Conservation (phyloP, 2,797 vertebrate genomes). For the Megaceryle alcyon region DNA sequence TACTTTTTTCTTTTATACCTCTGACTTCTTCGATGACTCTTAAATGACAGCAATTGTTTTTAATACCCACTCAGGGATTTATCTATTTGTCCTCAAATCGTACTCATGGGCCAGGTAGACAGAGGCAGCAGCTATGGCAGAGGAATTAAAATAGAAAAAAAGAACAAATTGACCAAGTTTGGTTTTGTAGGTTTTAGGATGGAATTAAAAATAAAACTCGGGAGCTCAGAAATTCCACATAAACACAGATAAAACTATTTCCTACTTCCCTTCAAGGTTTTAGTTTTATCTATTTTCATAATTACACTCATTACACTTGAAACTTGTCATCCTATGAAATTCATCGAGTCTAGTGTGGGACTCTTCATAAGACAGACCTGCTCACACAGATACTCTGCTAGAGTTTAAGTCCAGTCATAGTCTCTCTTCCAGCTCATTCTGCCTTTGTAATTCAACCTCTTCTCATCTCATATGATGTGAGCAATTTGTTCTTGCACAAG, state of each 20-base stretch:
- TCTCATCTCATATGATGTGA: constrained; percentile 33
- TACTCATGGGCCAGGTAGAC: neutral
- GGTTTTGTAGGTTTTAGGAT: neutral
- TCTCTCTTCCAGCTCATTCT: constrained; percentile 7
- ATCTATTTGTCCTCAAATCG: neutral
- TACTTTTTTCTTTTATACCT: neutral
- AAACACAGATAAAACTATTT: neutral
- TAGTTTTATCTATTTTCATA: neutral
- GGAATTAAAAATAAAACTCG: neutral
- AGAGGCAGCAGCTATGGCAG: neutral
- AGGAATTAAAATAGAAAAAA: neutral
- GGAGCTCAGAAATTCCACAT: neutral
- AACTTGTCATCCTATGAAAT: neutral
- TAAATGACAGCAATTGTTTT: neutral
- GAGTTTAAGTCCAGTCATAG: constrained; percentile 30
- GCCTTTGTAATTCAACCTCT: constrained; percentile 29
- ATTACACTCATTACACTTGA: neutral
- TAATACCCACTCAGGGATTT: neutral
- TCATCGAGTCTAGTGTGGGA: neutral
- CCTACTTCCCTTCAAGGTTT: neutral
- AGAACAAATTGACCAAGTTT: neutral
- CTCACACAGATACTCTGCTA: constrained; percentile 4
- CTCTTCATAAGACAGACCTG: neutral
- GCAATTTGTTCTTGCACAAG: constrained; percentile 37
- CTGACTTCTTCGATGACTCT: neutral